These are phyloP conservation scores for Tragelaphus eurycerus DNA, from an alignment of 2,797 vertebrate species.

Conservation along the genomic window DNA sequence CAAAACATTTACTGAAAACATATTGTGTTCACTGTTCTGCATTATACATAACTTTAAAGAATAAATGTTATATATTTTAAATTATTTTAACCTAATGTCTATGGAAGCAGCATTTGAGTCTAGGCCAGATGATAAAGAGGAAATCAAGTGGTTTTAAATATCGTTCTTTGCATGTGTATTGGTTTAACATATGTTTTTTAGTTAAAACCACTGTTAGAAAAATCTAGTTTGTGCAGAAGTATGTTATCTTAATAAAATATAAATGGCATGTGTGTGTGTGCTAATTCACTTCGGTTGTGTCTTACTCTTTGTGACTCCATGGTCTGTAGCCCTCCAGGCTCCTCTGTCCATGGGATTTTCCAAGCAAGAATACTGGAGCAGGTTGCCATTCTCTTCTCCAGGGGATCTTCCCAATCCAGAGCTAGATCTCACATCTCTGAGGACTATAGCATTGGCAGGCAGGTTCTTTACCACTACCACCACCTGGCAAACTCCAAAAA, in stretches of 20 bases:
- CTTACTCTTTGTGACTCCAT: background rate
- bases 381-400: background rate
- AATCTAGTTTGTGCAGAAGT: background rate
- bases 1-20: background rate
- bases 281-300: background rate
- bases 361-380: background rate
- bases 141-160: background rate
- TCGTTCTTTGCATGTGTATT: slow-evolving; percentile 11
- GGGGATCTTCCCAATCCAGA: background rate
- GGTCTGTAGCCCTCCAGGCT: background rate
- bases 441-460: background rate
- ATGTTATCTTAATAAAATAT: slow-evolving; percentile 13
- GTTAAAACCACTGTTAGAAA: background rate
- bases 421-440: background rate
- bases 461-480: background rate
- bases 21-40: background rate
- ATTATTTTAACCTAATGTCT: background rate
- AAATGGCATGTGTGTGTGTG: background rate
- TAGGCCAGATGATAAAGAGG: background rate
- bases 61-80: background rate
- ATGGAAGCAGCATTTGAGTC: background rate
- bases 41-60: background rate
- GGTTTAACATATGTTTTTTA: background rate
- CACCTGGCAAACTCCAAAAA: background rate
- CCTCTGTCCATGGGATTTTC: background rate